Evolutionary conservation across 2,113 vertebrate genomes (phyloP).

Genomic region (Myrmecophaga tridactyla): DNA sequence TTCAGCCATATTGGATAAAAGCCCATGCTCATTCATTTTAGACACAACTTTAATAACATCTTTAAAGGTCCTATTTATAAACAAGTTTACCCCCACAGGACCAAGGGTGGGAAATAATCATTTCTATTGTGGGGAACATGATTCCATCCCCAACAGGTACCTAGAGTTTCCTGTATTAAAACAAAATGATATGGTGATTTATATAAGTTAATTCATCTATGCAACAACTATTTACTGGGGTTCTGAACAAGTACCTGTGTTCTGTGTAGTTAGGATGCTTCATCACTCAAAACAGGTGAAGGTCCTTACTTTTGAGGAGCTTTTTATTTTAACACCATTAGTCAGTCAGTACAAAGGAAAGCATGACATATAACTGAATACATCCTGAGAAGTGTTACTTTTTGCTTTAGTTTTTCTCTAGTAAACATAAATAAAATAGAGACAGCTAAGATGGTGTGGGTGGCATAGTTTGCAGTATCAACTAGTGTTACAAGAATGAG

Average conservation of each 20-base stretch:
- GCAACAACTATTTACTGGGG: neutral
- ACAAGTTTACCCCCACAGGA: too few relatives aligned
- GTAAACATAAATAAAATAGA: neutral
- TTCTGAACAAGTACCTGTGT: too few relatives aligned
- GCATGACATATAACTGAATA: neutral
- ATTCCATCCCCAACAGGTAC: too few relatives aligned
- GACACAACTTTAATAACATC: too few relatives aligned
- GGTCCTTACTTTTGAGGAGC: neutral
- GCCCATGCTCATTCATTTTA: too few relatives aligned
- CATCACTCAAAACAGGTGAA: neutral
- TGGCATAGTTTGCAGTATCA: too few relatives aligned
- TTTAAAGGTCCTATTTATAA: too few relatives aligned
- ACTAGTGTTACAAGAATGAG: neutral
- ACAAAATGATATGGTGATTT: neutral
- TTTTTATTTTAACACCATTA: too few relatives aligned
- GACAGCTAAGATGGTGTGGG: neutral
- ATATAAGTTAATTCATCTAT: neutral
- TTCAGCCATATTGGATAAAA: too few relatives aligned
- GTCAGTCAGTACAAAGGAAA: neutral
- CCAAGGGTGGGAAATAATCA: too few relatives aligned
- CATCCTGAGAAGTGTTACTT: neutral
- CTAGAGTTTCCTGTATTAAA: neutral
- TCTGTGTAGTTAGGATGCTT: neutral
- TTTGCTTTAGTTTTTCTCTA: neutral
- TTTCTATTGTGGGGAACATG: too few relatives aligned